phyloP scores from a whole-genome alignment of 1,140 invertebrate genomes.

The Hyles vespertilio region DNA sequence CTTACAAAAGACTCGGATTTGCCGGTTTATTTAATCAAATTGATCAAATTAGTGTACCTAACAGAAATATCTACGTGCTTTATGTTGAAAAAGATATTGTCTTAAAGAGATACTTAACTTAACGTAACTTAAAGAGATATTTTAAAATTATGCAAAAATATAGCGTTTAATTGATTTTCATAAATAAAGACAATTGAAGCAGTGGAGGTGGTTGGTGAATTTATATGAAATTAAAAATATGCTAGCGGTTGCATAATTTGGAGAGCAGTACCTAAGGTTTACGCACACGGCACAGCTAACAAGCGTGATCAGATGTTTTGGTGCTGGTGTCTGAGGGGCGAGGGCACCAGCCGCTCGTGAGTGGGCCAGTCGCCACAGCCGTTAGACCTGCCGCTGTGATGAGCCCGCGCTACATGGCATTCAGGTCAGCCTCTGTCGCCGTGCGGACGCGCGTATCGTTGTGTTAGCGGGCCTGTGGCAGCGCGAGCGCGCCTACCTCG shows the following conservation, averaged over 20 bases:
- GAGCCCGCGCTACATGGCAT: slow-evolving; percentile 55
- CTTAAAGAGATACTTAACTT: too few species aligned
- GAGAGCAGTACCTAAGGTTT: not conserved
- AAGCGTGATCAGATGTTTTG: slow-evolving; percentile 8
- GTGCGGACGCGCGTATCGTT: slow-evolving; percentile 39
- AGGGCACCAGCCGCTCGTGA: slow-evolving; percentile 20
- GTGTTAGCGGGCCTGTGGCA: slow-evolving; percentile 12
- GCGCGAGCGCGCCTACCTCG: slow-evolving; percentile 26
- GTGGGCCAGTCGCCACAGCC: slow-evolving; percentile 29
- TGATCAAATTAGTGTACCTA: too few species aligned
- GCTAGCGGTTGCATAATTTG: not conserved
- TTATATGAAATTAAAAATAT: not conserved
- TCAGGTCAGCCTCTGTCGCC: slow-evolving; percentile 48
- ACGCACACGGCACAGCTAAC: not conserved
- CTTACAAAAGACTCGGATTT: too few species aligned
- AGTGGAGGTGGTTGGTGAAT: not conserved
- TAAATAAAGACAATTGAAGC: too few species aligned
- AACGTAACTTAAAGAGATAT: too few species aligned
- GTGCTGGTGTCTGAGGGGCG: slow-evolving; percentile 1
- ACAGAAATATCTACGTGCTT: too few species aligned
- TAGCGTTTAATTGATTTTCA: too few species aligned
- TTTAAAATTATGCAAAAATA: too few species aligned
- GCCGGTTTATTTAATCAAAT: too few species aligned
- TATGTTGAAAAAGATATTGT: too few species aligned
- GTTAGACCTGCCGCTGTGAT: slow-evolving; percentile 24